Conservation (phyloP, 2,797 vertebrate genomes). For the Varecia variegata region DNA sequence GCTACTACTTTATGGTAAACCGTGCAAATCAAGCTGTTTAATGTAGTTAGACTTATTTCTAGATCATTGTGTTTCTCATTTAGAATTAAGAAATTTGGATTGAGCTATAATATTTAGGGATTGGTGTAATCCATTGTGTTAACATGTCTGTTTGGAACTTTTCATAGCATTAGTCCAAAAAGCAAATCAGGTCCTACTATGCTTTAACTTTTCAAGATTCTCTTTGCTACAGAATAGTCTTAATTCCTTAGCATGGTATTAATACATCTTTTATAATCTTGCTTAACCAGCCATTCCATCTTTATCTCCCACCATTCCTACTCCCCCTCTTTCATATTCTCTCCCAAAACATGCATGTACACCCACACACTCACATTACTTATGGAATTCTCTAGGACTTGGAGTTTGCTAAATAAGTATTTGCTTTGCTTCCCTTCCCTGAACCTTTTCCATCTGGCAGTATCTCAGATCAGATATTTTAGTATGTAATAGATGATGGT, state of each 20-base stretch:
- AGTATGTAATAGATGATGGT: background rate
- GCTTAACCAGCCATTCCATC: background rate
- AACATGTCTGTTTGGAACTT: background rate
- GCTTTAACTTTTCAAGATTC: background rate
- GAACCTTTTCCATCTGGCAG: background rate
- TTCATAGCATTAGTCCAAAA: background rate
- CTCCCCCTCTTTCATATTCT: background rate
- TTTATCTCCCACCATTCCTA: background rate
- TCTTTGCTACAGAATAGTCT: background rate
- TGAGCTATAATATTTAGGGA: background rate
- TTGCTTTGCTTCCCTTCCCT: background rate
- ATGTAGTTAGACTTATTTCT: background rate
- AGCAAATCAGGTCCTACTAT: background rate
- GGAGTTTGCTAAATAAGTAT: background rate
- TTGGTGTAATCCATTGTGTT: background rate
- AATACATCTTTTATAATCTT: background rate
- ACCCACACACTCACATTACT: background rate
- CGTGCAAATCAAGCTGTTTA: background rate
- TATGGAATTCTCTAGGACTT: background rate
- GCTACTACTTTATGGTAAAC: background rate
- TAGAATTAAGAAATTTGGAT: conserved; percentile 18
- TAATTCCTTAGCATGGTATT: background rate
- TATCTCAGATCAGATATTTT: conserved; percentile 2
- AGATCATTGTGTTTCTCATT: background rate
- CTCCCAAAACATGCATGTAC: background rate